Evolutionary conservation across 1,140 invertebrate species (phyloP).

Genomic region (Micrasema longulum): DNA sequence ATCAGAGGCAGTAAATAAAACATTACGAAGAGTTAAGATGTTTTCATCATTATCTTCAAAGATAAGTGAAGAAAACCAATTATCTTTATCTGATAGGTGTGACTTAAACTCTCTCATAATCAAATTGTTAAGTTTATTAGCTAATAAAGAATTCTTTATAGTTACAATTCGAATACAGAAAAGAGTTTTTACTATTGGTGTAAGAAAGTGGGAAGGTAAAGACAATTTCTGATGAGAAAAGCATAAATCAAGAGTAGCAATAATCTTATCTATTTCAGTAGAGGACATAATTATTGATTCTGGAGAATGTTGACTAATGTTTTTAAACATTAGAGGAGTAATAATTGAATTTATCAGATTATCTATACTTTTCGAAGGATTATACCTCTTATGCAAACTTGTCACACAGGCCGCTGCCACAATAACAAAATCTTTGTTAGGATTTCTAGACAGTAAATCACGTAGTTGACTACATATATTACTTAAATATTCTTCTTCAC

Average conservation of each 20-base stretch:
- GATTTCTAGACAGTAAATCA: conserved; percentile 61
- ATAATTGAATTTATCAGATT: conserved; percentile 64
- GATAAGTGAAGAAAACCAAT: conserved; percentile 44
- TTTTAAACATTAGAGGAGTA: conserved; percentile 60
- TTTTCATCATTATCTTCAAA: conserved; percentile 43
- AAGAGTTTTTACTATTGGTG: conserved; percentile 59
- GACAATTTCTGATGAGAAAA: conserved; percentile 58
- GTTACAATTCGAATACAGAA: conserved; percentile 58
- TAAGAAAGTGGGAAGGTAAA: conserved; percentile 56
- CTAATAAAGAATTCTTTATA: conserved; percentile 57
- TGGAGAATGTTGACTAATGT: conserved; percentile 55
- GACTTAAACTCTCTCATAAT: conserved; percentile 58
- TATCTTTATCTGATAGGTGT: conserved; percentile 21
- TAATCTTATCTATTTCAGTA: conserved; percentile 63
- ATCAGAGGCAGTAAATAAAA: conserved; percentile 34
- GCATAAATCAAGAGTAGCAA: conserved; percentile 64
- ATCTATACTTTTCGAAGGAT: conserved; percentile 59
- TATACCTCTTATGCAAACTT: conserved; percentile 67
- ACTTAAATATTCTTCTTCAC: conserved; percentile 68
- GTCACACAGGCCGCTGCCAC: conserved; percentile 70
- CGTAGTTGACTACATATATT: conserved; percentile 68
- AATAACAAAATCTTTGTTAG: conserved; percentile 62
- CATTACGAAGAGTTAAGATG: conserved; percentile 25
- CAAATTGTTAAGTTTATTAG: conserved; percentile 60
- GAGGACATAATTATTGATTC: conserved; percentile 60